Evolutionary conservation across 2,113 vertebrate species (phyloP).

Genomic region (Colius striatus): DNA sequence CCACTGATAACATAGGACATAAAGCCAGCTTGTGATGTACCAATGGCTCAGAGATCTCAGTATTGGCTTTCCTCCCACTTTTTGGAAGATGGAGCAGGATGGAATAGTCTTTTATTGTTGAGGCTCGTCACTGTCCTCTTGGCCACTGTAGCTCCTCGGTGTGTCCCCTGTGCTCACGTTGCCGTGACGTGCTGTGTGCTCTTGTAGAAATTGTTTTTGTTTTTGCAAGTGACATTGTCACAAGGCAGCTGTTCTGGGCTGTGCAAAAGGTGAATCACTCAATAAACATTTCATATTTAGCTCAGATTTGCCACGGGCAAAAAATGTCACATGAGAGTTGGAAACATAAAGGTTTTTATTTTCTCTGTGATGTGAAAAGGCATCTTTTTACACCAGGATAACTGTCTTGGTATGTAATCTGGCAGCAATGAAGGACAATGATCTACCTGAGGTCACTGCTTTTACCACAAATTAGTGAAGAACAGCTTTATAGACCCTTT

Average conservation of each 20-base stretch:
- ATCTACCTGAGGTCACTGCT: slow-evolving; percentile 23
- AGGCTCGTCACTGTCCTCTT: background rate
- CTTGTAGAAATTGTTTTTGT: background rate
- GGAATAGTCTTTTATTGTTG: background rate
- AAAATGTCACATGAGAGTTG: background rate
- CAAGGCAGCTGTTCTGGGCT: background rate
- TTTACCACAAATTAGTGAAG: slow-evolving; percentile 25
- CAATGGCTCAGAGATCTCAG: background rate
- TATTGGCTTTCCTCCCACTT: background rate
- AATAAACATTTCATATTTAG: slow-evolving; percentile 15
- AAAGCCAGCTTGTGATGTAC: background rate
- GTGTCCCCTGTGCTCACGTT: background rate
- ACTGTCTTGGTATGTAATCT: background rate
- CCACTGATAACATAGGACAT: background rate
- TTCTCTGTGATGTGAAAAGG: background rate
- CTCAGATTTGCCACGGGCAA: slow-evolving; percentile 8
- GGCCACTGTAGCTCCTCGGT: background rate
- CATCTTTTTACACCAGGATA: background rate
- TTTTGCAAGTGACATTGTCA: background rate
- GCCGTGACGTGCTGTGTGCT: fast-evolving
- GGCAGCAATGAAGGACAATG: slow-evolving; percentile 6
- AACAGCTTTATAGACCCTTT: slow-evolving; percentile 2
- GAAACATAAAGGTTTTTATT: background rate
- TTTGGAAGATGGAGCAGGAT: background rate
- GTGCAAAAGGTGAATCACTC: slow-evolving; percentile 8